A percentile compares a stretch with the other conserved stretches of the same genome.
These are phyloP conservation scores for Perodicticus potto DNA, from an alignment of 2,797 vertebrate genomes.

Conservation along the genomic window DNA sequence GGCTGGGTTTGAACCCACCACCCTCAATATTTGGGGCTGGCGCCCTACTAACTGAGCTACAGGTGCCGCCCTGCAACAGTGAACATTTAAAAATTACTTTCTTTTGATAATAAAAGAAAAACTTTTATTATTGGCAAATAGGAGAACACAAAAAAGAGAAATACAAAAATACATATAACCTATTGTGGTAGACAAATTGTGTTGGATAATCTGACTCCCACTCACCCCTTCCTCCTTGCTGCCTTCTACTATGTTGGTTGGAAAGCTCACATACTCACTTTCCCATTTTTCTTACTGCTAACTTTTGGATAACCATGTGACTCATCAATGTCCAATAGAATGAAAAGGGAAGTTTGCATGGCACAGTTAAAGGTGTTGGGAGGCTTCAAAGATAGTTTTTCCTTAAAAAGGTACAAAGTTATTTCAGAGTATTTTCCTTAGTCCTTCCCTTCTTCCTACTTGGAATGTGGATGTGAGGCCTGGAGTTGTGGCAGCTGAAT, in stretches of 20 bases:
- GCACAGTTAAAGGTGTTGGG: background rate
- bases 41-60: too few species aligned
- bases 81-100: background rate
- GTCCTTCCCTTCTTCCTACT: background rate
- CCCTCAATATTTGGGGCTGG: too few species aligned
- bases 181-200: background rate
- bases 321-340: background rate
- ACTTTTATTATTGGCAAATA: background rate
- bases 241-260: background rate
- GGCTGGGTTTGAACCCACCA: too few species aligned
- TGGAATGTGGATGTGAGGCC: background rate
- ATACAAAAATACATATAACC: background rate
- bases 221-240: background rate
- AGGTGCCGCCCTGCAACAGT: too few species aligned
- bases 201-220: background rate
- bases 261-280: background rate
- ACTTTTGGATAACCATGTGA: background rate
- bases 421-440: background rate
- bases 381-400: background rate
- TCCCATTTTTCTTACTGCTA: background rate
- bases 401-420: background rate
- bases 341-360: background rate
- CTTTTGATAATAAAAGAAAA: constrained; percentile 1
- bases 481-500: background rate
- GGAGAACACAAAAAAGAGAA: background rate